A percentile compares a stretch with the other conserved stretches of the same genome.
These are phyloP conservation scores for Cerceris rybyensis DNA, from an alignment of 2,888 invertebrate genomes.

Conservation along the genomic window DNA sequence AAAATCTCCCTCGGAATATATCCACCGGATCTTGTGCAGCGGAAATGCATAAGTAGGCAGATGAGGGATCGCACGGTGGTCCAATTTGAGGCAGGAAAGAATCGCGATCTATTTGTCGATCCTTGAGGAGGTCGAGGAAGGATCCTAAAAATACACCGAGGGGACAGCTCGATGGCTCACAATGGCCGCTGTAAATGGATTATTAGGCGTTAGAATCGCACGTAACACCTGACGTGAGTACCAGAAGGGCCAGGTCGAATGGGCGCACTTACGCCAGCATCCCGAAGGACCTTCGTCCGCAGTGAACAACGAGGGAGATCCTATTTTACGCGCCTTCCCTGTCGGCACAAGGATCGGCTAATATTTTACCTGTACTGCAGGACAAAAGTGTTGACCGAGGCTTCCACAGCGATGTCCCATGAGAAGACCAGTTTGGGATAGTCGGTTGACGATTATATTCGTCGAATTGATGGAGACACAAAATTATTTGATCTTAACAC, in stretches of 20 bases:
- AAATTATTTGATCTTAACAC: neutral
- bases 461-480: neutral
- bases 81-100: slow-evolving; percentile 36
- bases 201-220: slow-evolving; percentile 75
- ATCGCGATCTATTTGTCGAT: slow-evolving; percentile 54
- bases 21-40: slow-evolving; percentile 16
- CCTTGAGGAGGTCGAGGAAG: slow-evolving; percentile 14
- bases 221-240: slow-evolving; percentile 67
- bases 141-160: slow-evolving; percentile 76
- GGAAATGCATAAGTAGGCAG: slow-evolving; percentile 48
- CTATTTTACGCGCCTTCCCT: slow-evolving; percentile 55
- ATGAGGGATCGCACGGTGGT: slow-evolving; percentile 21
- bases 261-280: slow-evolving; percentile 40
- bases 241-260: slow-evolving; percentile 19
- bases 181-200: slow-evolving; percentile 74
- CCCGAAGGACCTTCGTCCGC: slow-evolving; percentile 47
- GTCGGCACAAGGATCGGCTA: slow-evolving; percentile 61
- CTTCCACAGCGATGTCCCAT: slow-evolving; percentile 46
- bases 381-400: slow-evolving; percentile 66
- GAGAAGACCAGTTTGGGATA: slow-evolving; percentile 46
- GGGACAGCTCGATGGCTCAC: slow-evolving; percentile 52
- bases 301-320: slow-evolving; percentile 52
- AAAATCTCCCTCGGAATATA: neutral
- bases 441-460: slow-evolving; percentile 41
- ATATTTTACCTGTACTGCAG: slow-evolving; percentile 69